Evolutionary conservation across 1,140 invertebrate species (phyloP), one percentile per base, ranked within the genome.

Genomic region (Nomia melanderi): DNA sequence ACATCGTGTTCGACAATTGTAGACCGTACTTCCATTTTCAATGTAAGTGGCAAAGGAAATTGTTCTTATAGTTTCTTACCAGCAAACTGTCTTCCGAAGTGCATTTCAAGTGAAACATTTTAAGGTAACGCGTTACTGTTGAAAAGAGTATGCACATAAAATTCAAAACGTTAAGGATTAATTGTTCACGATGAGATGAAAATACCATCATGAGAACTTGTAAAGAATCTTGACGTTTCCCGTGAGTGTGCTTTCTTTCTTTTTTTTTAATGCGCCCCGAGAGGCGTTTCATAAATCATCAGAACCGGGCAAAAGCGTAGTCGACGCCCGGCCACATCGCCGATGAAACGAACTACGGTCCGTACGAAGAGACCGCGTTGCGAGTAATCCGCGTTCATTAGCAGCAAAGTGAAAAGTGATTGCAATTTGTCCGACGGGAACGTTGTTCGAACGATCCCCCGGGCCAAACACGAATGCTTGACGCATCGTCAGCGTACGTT

Each of bases 321-420:
- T 76, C 64, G 53, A 69, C 72, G 50, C 59, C 31, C 50, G n/a
- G 8, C 27, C 27, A 6, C 23, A 33, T 47, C 8, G 17, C 64
- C 54, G 73, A 74, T 74, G n/a, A 74, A 65, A 74, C 71, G 20
- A 65, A 7, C 17, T 1, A 7, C 36, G 47, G n/a, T n/a, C 50
- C 29, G 12, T 8, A n/a, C 14, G 12, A n/a, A 25, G 50, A n/a
- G 50, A 53, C 9, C 23, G 14, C 54, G 20, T 66, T 29, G 64
- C 64, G 64, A 39, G 56, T 76, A 76, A 76, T 76, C 54, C 73
- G 53, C 53, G 73, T 76, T 76, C 64, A 69, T 76, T 76, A 69
- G 73, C 73, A 27, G 64, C 31, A 76, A 76, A 76, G 73, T 76
- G 64, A 76, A 83, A 83, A 82, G 81, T 82, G 79, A 82, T 82